Evolutionary conservation across 2,888 invertebrate genomes (phyloP), one percentile per base, ranked within the genome.

Genomic region (Tetanocera ferruginea): DNA sequence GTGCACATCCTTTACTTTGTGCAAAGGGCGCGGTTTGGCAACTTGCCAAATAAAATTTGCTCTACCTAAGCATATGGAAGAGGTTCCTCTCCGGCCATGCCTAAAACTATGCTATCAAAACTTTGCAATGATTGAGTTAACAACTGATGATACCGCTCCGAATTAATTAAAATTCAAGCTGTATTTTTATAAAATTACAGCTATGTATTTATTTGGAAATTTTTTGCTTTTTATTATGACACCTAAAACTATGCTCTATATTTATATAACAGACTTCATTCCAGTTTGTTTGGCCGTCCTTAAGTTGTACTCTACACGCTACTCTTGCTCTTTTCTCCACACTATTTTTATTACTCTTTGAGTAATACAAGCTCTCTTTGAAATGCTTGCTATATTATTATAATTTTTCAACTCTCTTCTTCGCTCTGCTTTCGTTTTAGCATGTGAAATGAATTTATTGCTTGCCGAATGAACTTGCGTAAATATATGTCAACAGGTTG

Each of bases 1-100:
- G 25, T 28, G 23, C 43, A 43, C 43, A 43, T 11, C 14, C 28
- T 19, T 25, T 2, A 14, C 2, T 43, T 5, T 19, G 34, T 67
- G 19, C 67, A 66, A 11, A 66, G 78, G 78, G 78, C 72, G 76
- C 76, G 78, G 73, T 73, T 76, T 78, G 78, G 76, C 76, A 51
- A 57, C 14, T 11, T 3, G 72, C 78, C 76, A 78, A 76, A 78
- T 43, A 43, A 67, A 57, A 31, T 70, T 17, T 31, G 51, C 52
- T 25, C 52, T 52, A 19, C 70, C 31, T 31, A 11, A 11, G 67
- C 31, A 43, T 1, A 43, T 43, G 6, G 8, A 14, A 1, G 3
- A 11, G 4, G 4, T 43, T 37, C 4, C 8, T 43, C 43, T 43
- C 11, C 14, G 11, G 14, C 43, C 11, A 17, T 25, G 43, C 57